These are phyloP conservation scores for Parazoanthus swiftii DNA, from an alignment of 92 coral and sea anemone genomes.

Conservation along the genomic window DNA sequence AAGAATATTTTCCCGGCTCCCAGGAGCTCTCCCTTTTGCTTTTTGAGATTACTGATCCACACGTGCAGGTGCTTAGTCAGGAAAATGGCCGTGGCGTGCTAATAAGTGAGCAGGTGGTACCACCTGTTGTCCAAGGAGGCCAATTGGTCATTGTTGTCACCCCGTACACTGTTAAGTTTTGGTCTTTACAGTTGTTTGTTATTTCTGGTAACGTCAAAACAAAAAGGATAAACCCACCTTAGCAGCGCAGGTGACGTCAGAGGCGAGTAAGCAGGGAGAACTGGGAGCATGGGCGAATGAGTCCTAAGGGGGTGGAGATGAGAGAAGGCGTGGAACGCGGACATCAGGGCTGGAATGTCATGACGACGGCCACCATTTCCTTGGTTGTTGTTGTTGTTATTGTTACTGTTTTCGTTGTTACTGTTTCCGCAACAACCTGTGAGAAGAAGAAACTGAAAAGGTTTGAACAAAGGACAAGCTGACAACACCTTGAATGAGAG, in stretches of 20 bases:
- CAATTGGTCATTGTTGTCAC: background rate
- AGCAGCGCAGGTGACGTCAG: constrained; percentile 13
- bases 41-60: too few relatives aligned
- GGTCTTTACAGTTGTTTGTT: background rate
- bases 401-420: background rate
- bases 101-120: background rate
- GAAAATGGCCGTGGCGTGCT: background rate
- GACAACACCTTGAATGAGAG: too few relatives aligned
- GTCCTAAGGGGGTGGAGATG: background rate
- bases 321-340: constrained; percentile 4
- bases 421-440: constrained; percentile 26
- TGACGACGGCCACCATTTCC: constrained; percentile 6
- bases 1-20: too few relatives aligned
- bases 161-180: background rate
- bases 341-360: constrained; percentile 8
- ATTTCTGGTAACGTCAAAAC: background rate
- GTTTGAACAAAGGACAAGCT: too few relatives aligned
- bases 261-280: constrained; percentile 2
- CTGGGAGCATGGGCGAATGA: constrained; percentile 20
- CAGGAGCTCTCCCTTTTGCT: too few relatives aligned
- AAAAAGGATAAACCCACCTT: background rate
- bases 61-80: background rate
- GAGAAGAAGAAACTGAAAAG: background rate
- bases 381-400: background rate
- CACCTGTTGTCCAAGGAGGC: background rate